A percentile compares a stretch with the other conserved stretches of the same genome.
These are phyloP conservation scores for Clitarchus hookeri DNA, from an alignment of 2,888 invertebrate species.

Conservation along the genomic window DNA sequence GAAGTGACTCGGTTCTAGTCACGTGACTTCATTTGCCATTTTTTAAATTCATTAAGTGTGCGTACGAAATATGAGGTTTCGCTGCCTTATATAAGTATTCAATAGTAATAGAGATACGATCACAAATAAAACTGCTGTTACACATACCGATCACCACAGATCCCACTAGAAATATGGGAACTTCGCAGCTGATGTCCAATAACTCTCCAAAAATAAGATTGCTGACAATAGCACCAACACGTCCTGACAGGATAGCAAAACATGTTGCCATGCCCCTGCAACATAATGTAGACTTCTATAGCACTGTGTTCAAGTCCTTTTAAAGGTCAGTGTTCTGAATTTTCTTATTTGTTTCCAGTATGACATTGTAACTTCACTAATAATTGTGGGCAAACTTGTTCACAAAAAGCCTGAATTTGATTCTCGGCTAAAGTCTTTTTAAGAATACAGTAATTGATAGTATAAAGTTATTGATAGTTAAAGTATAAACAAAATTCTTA, in stretches of 20 bases:
- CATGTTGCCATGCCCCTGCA: constrained; percentile 67
- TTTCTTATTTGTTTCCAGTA: too few relatives aligned
- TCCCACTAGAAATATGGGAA: constrained; percentile 66
- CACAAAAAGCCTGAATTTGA: too few relatives aligned
- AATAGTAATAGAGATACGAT: neutral
- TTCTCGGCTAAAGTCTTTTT: too few relatives aligned
- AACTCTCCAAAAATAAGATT: constrained; percentile 67
- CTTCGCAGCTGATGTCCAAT: constrained; percentile 65
- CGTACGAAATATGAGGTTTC: neutral
- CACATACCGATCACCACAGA: constrained; percentile 59
- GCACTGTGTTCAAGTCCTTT: too few relatives aligned
- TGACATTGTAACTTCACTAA: too few relatives aligned
- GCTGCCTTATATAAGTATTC: neutral
- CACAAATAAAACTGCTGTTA: neutral
- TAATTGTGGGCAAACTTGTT: too few relatives aligned
- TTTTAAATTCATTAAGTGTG: neutral
- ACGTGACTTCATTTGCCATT: neutral
- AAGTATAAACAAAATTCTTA: too few relatives aligned
- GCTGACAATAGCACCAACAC: constrained; percentile 67
- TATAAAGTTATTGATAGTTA: too few relatives aligned
- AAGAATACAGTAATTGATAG: too few relatives aligned
- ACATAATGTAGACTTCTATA: too few relatives aligned
- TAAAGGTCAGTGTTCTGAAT: too few relatives aligned
- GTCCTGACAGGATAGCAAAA: constrained; percentile 66
- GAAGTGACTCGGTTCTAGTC: neutral